phyloP scores from a whole-genome alignment of 1,140 invertebrate genomes.

The Calephelis nemesis region DNA sequence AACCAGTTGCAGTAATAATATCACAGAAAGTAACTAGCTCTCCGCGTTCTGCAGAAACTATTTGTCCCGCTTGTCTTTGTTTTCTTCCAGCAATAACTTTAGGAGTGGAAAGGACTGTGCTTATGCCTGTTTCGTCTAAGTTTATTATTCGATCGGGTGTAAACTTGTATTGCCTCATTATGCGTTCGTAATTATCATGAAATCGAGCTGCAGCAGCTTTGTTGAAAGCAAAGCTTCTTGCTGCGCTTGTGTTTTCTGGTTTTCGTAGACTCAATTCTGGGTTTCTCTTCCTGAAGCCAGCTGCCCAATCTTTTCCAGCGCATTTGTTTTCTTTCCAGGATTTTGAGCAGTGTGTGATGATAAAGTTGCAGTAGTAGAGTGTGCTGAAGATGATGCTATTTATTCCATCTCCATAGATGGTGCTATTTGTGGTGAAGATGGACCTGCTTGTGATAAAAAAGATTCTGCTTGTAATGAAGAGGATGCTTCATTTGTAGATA shows the following conservation, averaged over 20 bases:
- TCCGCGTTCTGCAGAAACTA: slow-evolving; percentile 57
- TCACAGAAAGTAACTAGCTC: slow-evolving; percentile 32
- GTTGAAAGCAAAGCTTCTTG: slow-evolving; percentile 19
- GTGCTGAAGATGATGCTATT: too few species aligned
- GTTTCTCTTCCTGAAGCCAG: slow-evolving; percentile 34
- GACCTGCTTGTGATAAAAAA: too few species aligned
- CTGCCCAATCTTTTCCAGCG: slow-evolving; percentile 38
- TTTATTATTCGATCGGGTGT: slow-evolving; percentile 58
- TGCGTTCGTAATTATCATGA: slow-evolving; percentile 34
- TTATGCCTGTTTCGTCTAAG: slow-evolving; percentile 73
- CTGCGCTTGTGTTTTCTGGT: slow-evolving; percentile 21
- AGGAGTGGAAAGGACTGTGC: slow-evolving; percentile 47
- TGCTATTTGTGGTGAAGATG: too few species aligned
- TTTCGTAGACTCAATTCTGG: slow-evolving; percentile 24
- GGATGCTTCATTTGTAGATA: neutral
- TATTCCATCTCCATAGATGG: slow-evolving; percentile 33
- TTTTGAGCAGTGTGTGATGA: neutral
- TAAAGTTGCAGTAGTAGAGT: too few species aligned
- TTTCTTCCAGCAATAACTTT: slow-evolving; percentile 50
- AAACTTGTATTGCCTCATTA: slow-evolving; percentile 38
- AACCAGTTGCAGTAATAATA: slow-evolving; percentile 49
- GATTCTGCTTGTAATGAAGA: slow-evolving; percentile 18
- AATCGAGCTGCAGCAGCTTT: slow-evolving; percentile 24
- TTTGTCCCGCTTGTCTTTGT: slow-evolving; percentile 58
- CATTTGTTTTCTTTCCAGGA: slow-evolving; percentile 26